Conservation (phyloP, 1,140 invertebrate genomes). For the Aporrectodea caliginosa region DNA sequence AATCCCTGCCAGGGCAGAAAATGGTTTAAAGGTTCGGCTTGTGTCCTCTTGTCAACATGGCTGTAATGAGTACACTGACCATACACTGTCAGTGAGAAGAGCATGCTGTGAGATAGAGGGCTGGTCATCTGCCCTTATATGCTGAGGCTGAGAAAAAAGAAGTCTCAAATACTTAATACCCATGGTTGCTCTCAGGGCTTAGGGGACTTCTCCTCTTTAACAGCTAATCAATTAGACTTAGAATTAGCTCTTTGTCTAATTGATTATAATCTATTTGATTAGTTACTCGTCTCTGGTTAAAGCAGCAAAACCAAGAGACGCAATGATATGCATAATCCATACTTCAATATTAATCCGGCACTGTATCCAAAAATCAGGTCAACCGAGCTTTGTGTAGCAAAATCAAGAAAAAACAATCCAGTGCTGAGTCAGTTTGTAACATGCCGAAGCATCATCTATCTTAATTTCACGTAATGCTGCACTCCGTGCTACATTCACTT, state of each 20-base stretch:
- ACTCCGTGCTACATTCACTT: slow-evolving; percentile 55
- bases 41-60: background rate
- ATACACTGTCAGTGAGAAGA: no score
- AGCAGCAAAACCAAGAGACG: no score
- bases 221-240: no score
- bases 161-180: no score
- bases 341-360: background rate
- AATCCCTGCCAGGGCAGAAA: background rate
- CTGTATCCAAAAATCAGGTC: background rate
- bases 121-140: no score
- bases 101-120: no score
- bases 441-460: background rate
- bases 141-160: no score
- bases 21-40: background rate
- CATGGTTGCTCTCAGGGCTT: no score
- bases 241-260: no score
- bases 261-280: no score
- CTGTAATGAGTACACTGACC: background rate
- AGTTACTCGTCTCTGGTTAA: no score
- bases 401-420: background rate
- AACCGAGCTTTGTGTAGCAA: background rate
- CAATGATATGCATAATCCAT: background rate
- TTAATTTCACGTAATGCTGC: slow-evolving; percentile 53
- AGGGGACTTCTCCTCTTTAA: no score
- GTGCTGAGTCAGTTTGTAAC: background rate